A percentile compares a stretch with the other conserved stretches of the same genome.
Evolutionary conservation across 1,140 invertebrate species (phyloP).

Genomic region (Brachionus asplanchnoidis): DNA sequence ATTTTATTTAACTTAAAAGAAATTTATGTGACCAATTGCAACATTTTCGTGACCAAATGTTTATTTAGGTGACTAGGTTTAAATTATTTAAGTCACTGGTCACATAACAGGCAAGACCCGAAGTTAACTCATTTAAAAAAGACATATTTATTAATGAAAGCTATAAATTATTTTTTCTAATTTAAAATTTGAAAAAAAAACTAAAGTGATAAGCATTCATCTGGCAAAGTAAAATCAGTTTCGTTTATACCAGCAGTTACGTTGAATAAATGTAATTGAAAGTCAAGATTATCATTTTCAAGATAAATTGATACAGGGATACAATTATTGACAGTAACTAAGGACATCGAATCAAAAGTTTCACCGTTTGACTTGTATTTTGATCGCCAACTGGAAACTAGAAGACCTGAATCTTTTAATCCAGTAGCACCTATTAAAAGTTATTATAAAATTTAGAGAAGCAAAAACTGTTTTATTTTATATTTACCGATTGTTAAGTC

Average conservation of each 20-base stretch:
- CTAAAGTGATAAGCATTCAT: not conserved
- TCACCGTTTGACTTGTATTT: not conserved
- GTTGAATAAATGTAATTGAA: not conserved
- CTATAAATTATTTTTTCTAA: no score
- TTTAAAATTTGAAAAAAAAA: no score
- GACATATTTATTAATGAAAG: no score
- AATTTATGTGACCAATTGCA: no score
- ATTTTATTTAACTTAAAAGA: no score
- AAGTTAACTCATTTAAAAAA: no score
- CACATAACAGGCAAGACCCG: no score
- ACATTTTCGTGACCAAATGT: no score
- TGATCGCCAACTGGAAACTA: not conserved
- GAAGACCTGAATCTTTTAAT: not conserved
- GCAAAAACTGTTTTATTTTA: no score
- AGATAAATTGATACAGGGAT: not conserved
- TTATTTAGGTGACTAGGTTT: no score
- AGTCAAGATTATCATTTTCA: not conserved
- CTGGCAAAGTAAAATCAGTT: not conserved
- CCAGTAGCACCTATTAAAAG: not conserved
- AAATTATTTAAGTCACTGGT: no score
- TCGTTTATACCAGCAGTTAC: not conserved
- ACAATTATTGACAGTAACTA: not conserved
- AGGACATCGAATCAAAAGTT: not conserved
- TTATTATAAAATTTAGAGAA: not conserved
- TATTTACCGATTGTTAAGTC: no score